Conservation (phyloP, 2,888 invertebrate species). For the Hypomecis punctinalis region DNA sequence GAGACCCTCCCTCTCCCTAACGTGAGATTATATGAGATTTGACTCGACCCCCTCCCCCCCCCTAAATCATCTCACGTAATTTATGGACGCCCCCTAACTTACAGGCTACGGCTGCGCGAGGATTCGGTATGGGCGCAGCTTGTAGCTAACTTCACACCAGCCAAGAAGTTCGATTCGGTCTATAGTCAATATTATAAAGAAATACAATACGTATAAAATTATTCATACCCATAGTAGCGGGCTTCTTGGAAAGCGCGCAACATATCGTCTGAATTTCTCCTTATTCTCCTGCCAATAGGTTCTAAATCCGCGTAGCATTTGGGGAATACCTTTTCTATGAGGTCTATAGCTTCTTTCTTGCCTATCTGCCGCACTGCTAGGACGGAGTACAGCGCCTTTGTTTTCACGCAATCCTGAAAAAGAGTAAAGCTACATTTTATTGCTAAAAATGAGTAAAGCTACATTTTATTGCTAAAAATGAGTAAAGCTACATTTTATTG, state of each 20-base stretch:
- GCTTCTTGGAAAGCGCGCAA: slow-evolving; percentile 91
- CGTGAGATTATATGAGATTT: no score
- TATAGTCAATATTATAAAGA: no score
- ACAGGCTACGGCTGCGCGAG: no score
- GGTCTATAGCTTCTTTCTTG: slow-evolving; percentile 88
- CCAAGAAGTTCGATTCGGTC: no score
- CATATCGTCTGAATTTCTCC: slow-evolving; percentile 91
- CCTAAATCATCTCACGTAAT: no score
- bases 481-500: no score
- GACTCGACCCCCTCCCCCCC: no score
- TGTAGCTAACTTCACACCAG: no score
- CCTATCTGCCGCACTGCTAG: slow-evolving; percentile 91
- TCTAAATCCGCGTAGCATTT: slow-evolving; percentile 97
- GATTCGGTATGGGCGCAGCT: no score
- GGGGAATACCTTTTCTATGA: slow-evolving; percentile 94
- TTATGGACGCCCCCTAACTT: no score
- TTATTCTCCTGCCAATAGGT: slow-evolving; percentile 92
- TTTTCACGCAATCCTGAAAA: slow-evolving; percentile 93
- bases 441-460: background rate
- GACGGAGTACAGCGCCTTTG: slow-evolving; percentile 93
- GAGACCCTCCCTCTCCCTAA: no score
- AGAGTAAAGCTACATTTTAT: background rate
- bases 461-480: no score
- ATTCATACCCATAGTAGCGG: slow-evolving; percentile 91
- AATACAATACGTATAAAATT: slow-evolving; percentile 26